Evolutionary conservation across 1,140 invertebrate species (phyloP).

Genomic region (Oryctes rhinoceros): DNA sequence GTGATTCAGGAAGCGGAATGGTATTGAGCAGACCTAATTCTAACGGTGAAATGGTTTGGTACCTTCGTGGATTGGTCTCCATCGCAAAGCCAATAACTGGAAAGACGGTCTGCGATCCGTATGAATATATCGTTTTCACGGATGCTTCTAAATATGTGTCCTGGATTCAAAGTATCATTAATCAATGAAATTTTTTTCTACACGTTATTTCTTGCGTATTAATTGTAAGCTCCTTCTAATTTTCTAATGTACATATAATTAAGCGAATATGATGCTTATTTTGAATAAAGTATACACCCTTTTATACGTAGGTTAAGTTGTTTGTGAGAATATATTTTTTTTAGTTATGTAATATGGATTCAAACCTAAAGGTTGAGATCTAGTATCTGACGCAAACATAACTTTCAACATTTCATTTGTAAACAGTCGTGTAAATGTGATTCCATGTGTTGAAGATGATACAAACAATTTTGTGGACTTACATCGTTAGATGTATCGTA

Average conservation of each 20-base stretch:
- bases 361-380: too few species aligned
- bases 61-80: constrained; percentile 66
- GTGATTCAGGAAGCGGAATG: constrained; percentile 70
- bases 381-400: too few species aligned
- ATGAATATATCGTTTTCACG: constrained; percentile 66
- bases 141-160: constrained; percentile 65
- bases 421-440: too few species aligned
- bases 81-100: constrained; percentile 63
- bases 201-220: background rate
- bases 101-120: constrained; percentile 62
- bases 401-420: too few species aligned
- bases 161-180: constrained; percentile 60
- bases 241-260: too few species aligned
- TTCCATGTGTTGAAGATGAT: too few species aligned
- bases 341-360: too few species aligned
- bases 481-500: too few species aligned
- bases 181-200: background rate
- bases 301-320: background rate
- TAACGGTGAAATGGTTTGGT: constrained; percentile 59
- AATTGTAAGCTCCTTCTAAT: background rate
- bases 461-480: too few species aligned
- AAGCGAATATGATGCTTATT: too few species aligned
- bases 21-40: constrained; percentile 57
- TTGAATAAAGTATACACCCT: too few species aligned
- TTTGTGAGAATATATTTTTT: too few species aligned